A percentile compares a stretch with the other conserved stretches of the same genome.
Conservation (phyloP, 2,113 vertebrate genomes). For the Phalacrocorax aristotelis region DNA sequence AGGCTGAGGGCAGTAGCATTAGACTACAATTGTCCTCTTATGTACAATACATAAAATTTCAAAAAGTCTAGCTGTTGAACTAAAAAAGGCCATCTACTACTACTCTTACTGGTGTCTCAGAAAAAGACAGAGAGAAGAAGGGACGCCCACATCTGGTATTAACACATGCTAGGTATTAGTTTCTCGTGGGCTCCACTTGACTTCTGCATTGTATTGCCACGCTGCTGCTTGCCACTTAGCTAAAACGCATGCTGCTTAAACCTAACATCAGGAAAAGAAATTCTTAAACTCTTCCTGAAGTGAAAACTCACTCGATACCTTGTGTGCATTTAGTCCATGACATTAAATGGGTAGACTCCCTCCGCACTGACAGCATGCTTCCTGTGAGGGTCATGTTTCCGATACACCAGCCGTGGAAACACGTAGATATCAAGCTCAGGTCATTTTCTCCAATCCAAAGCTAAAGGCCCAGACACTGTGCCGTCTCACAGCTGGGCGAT, state of each 20-base stretch:
- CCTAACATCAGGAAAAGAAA: neutral
- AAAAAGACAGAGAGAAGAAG: neutral
- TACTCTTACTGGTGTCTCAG: neutral
- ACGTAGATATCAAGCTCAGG: neutral
- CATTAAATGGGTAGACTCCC: neutral
- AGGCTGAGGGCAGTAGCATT: conserved; percentile 13
- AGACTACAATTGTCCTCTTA: conserved; percentile 4
- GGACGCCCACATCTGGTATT: neutral
- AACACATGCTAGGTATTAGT: neutral
- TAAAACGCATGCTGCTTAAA: neutral
- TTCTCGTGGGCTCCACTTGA: neutral
- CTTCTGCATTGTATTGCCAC: neutral
- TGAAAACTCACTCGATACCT: neutral
- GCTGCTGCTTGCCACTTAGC: neutral
- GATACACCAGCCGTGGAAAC: neutral
- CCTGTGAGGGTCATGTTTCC: neutral
- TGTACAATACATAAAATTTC: neutral
- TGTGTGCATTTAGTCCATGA: neutral
- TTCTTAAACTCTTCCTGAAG: neutral
- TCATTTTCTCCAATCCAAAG: neutral
- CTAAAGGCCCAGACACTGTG: neutral
- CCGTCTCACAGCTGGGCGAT: neutral
- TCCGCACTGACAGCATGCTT: neutral
- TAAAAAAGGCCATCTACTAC: neutral
- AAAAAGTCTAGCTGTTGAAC: neutral